Percentiles rank a stretch among this genome's conserved stretches.
Evolutionary conservation across 2,888 invertebrate species (phyloP).

Genomic region (Epinotia ramella): DNA sequence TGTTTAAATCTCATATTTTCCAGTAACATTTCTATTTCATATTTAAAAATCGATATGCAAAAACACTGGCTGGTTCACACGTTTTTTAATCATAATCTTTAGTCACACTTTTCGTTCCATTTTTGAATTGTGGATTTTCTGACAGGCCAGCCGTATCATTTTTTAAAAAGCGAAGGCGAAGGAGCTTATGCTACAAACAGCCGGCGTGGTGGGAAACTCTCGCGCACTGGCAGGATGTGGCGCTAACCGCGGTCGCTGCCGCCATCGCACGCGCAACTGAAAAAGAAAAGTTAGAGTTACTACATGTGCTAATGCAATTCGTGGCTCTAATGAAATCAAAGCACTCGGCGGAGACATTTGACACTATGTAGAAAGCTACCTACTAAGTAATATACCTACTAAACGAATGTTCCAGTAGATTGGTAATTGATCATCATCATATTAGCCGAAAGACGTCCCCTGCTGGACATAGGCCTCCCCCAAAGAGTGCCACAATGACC

Average conservation of each 20-base stretch:
- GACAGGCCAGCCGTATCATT: neutral
- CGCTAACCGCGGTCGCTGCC: slow-evolving; percentile 49
- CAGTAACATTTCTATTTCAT: slow-evolving; percentile 22
- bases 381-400: no score
- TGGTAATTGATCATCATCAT: no score
- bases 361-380: no score
- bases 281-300: slow-evolving; percentile 55
- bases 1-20: neutral
- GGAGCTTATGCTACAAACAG: slow-evolving; percentile 19
- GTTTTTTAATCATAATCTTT: slow-evolving; percentile 4
- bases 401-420: no score
- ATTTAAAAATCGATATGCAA: slow-evolving; percentile 3
- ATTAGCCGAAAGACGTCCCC: no score
- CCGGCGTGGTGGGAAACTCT: slow-evolving; percentile 18
- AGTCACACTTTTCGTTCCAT: slow-evolving; percentile 18
- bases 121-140: slow-evolving; percentile 9
- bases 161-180: slow-evolving; percentile 14
- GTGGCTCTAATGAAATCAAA: neutral
- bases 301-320: neutral
- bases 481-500: no score
- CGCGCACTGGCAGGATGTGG: slow-evolving; percentile 50
- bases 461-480: no score
- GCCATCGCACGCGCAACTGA: slow-evolving; percentile 61
- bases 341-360: neutral
- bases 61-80: slow-evolving; percentile 10